Evolutionary conservation across 2,888 invertebrate genomes (phyloP), one percentile per base, ranked within the genome.

Genomic region (Idaea biselata): DNA sequence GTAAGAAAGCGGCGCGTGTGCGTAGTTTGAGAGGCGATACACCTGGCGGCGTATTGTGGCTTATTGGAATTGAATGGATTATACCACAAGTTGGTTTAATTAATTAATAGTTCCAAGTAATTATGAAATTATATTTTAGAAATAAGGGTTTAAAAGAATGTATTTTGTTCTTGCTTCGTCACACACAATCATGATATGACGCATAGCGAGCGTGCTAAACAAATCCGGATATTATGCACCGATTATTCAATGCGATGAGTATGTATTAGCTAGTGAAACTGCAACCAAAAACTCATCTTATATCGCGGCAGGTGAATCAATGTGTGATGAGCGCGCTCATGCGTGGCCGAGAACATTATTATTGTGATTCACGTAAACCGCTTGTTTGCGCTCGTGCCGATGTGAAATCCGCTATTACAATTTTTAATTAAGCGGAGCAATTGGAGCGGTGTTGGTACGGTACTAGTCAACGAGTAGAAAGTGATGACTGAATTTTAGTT

Each of bases 371-470:
- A 88, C 86, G 87, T 87, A 87, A 89, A 86, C 83, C 83, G 84
- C 84, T 83, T 84, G 87, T 89, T 86, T 83, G 89, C 82, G 80
- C 89, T 86, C 83, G 89, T 82, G 80, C 89, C 89, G 88, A 88
- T 90, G 91, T 90, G 90, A 90, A 91, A 91, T 90, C 90, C 87
- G 85, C 89, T 88, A 90, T 91, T 91, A 90, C 86, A 88, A 84
- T 86, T 91, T 90, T 89, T 91, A 91, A 91, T 91, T 91, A 90
- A 86, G 81, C 84, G 85, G 79, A 77, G 86, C 81, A 91, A 91
- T 86, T 91, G 79, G 91, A 91, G 91, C 91, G 91, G 84, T 83
- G 83, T 81, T 78, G 79, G 79, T 85, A 84, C 86, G 84, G 84
- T 83, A 83, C 81, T 80, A 74, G 78, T 63, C 58, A 55, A 69